Evolutionary conservation across 2,797 vertebrate species (phyloP), one percentile per base, ranked within the genome.

Genomic region (Amblyopsis hoosieri): DNA sequence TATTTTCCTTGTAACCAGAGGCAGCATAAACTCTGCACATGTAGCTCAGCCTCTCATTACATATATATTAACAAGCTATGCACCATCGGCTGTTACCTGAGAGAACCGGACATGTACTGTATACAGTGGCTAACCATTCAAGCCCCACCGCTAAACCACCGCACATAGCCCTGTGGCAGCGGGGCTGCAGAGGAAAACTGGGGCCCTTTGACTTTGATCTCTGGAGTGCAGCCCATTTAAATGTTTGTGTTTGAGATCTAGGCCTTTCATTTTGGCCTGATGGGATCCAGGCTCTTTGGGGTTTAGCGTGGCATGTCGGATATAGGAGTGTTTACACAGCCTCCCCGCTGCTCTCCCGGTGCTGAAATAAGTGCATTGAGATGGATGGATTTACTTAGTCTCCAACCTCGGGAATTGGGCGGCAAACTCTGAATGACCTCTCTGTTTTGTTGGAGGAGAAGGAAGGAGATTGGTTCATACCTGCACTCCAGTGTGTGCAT

Each of bases 321-420:
- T 91, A 89, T 68, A 75, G 80, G 81, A 80, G 83, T 90, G 88
- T 93, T 91, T 92, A 91, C 88, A 91, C 87, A 91, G 85, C 71
- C 85, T 84, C 85, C 84, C 85, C 82, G 64, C 82, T 78, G 85
- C 80, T 89, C 87, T 85, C 82, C 86, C 53, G 76, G 75, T 89
- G 89, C 84, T 89, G 81, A 90, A 90, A 88, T 89, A 85, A 89
- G 85, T 91, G 87, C 88, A 91, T 89, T 91, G 91, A 91, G 90
- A 89, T 91, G 90, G 88, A 91, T 92, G 89, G 86, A 90, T 91
- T 92, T 91, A 91, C 89, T 90, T 91, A 85, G 87, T 84, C 85
- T 87, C 86, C 84, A 88, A 90, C 87, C 89, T 85, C 75, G 68
- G 78, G 84, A 82, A 75, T 74, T 47, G 42, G 79, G 76, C 80